Evolutionary conservation across 2,797 vertebrate genomes (phyloP).

Genomic region (Danio kyathit): DNA sequence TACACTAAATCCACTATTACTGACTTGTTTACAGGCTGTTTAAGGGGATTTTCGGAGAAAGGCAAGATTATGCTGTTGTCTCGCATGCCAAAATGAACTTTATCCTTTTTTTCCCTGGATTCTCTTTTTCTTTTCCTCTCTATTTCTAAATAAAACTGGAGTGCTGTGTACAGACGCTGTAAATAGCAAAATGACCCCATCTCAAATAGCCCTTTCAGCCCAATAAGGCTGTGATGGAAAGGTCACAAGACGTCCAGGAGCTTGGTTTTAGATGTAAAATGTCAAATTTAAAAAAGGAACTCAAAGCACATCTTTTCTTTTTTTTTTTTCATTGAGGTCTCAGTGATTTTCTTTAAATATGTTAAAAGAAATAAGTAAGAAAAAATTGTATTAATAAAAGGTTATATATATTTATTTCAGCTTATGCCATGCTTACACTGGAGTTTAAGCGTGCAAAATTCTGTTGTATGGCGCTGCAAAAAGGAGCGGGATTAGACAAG

Average conservation of each 20-base stretch:
- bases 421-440: no score
- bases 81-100: neutral
- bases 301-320: neutral
- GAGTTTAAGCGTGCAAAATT: no score
- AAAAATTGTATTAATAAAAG: neutral
- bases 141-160: neutral
- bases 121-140: neutral
- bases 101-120: neutral
- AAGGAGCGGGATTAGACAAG: no score
- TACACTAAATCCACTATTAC: neutral
- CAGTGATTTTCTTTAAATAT: neutral
- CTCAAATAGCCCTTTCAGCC: slow-evolving; percentile 39
- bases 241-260: slow-evolving; percentile 36
- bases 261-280: neutral
- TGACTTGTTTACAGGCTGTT: neutral
- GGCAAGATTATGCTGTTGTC: slow-evolving; percentile 3
- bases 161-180: neutral
- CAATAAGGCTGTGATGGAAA: slow-evolving; percentile 56
- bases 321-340: neutral
- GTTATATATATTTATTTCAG: no score
- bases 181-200: neutral
- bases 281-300: neutral
- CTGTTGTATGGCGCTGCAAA: no score
- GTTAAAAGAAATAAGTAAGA: neutral
- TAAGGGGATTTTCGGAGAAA: neutral